A percentile compares a stretch with the other conserved stretches of the same genome.
These are phyloP conservation scores for Drosophila paranaensis DNA, from an alignment of 2,888 invertebrate species.

Conservation along the genomic window DNA sequence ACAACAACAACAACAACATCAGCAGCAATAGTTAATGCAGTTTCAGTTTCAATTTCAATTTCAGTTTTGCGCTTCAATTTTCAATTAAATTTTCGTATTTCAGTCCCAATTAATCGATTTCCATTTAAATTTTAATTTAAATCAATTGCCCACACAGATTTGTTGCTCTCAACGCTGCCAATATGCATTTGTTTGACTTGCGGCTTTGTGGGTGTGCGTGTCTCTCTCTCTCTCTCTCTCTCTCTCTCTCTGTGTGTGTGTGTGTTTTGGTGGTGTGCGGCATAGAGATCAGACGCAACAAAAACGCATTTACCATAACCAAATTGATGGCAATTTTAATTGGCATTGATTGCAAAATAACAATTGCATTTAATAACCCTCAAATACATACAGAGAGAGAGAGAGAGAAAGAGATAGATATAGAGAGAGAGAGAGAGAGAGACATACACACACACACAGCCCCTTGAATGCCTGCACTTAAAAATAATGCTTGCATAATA, in stretches of 20 bases:
- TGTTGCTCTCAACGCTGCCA: conserved; percentile 44
- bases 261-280: conserved; percentile 9
- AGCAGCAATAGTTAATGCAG: conserved; percentile 57
- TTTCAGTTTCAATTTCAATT: conserved; percentile 54
- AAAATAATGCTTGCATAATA: conserved; percentile 36
- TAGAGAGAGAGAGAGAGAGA: neutral
- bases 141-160: conserved; percentile 61
- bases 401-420: neutral
- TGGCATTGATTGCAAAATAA: conserved; percentile 73
- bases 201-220: conserved; percentile 20
- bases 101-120: conserved; percentile 67
- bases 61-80: conserved; percentile 34
- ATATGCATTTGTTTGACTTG: conserved; percentile 57
- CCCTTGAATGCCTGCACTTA: conserved; percentile 2
- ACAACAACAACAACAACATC: neutral
- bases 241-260: neutral
- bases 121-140: conserved; percentile 68
- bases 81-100: conserved; percentile 62
- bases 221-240: no score
- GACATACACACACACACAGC: conserved; percentile 3
- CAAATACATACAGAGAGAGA: neutral
- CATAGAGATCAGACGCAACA: conserved; percentile 52
- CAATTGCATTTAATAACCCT: conserved; percentile 63
- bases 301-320: conserved; percentile 62
- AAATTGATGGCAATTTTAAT: conserved; percentile 64